A percentile compares a stretch with the other conserved stretches of the same genome.
Conservation (phyloP, 2,888 invertebrate genomes). For the Neelides folsomi region DNA sequence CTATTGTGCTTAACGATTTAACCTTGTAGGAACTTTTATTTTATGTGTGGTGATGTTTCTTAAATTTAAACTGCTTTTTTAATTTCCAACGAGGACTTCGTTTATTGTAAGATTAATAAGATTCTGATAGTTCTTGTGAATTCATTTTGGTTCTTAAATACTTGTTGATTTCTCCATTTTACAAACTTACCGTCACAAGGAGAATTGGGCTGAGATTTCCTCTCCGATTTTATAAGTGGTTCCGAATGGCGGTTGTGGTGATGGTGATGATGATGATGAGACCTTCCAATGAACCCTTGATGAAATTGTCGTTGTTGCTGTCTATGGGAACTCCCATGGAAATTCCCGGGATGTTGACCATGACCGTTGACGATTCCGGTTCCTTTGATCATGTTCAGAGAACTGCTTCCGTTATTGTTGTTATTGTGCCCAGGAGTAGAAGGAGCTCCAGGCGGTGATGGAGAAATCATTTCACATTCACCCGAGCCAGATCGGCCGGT, state of each 20-base stretch:
- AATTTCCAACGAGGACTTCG: too few relatives aligned
- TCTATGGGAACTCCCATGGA: not conserved
- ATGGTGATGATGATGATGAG: constrained; percentile 10
- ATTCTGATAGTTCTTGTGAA: too few relatives aligned
- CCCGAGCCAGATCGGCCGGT: constrained; percentile 19
- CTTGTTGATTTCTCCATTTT: not conserved
- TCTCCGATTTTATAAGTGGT: constrained; percentile 21
- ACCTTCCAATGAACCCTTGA: constrained; percentile 9
- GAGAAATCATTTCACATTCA: constrained; percentile 13
- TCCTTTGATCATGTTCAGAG: constrained; percentile 14
- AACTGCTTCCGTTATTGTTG: too few relatives aligned
- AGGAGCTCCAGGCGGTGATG: constrained; percentile 17
- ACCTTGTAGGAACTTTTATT: not conserved
- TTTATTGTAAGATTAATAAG: too few relatives aligned
- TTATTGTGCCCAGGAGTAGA: not conserved
- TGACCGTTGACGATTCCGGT: constrained; percentile 10
- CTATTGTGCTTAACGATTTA: too few relatives aligned
- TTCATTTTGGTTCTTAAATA: too few relatives aligned
- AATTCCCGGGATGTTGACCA: not conserved
- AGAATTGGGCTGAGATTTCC: constrained; percentile 24
- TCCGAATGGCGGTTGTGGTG: constrained; percentile 11
- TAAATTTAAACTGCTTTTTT: not conserved
- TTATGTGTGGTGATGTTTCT: not conserved
- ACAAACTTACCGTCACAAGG: constrained; percentile 17
- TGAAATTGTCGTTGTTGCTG: constrained; percentile 13